phyloP scores from a whole-genome alignment of 2,888 invertebrate genomes.

The Oegoconia quadripuncta region DNA sequence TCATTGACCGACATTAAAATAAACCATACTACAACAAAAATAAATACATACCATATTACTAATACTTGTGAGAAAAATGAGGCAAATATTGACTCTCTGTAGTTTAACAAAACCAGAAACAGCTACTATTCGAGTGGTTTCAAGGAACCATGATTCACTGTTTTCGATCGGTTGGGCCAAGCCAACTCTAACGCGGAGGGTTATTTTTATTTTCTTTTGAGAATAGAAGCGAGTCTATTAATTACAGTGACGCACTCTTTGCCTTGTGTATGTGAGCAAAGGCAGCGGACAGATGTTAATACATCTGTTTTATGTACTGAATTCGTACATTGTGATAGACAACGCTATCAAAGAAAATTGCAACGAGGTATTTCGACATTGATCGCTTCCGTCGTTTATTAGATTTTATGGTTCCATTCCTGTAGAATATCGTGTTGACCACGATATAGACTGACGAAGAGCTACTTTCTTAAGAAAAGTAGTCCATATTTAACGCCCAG shows the following conservation, averaged over 20 bases:
- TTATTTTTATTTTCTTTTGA: conserved; percentile 74
- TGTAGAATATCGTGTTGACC: too few relatives aligned
- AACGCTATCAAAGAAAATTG: conserved; percentile 20
- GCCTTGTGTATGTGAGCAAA: conserved; percentile 38
- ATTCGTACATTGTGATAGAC: conserved; percentile 20
- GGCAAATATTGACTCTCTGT: conserved; percentile 48
- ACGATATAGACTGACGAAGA: too few relatives aligned
- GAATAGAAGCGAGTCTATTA: conserved; percentile 70
- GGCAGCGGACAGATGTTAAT: conserved; percentile 35
- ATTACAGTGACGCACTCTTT: conserved; percentile 70
- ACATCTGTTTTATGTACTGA: conserved; percentile 50
- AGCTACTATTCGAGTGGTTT: conserved; percentile 46
- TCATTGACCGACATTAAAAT: conserved; percentile 1
- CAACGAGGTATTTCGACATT: background rate
- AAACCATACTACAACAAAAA: conserved; percentile 2
- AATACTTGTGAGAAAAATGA: conserved; percentile 31
- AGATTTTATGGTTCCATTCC: too few relatives aligned
- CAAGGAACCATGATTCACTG: conserved; percentile 66
- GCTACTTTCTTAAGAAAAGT: too few relatives aligned
- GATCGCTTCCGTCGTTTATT: background rate
- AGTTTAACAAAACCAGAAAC: conserved; percentile 47
- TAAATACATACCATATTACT: conserved; percentile 13
- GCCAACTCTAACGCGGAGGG: conserved; percentile 44
- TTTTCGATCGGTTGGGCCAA: conserved; percentile 47
- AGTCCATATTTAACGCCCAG: too few relatives aligned